Evolutionary conservation across 2,113 vertebrate species (phyloP).

Genomic region (Mastomys natalensis): DNA sequence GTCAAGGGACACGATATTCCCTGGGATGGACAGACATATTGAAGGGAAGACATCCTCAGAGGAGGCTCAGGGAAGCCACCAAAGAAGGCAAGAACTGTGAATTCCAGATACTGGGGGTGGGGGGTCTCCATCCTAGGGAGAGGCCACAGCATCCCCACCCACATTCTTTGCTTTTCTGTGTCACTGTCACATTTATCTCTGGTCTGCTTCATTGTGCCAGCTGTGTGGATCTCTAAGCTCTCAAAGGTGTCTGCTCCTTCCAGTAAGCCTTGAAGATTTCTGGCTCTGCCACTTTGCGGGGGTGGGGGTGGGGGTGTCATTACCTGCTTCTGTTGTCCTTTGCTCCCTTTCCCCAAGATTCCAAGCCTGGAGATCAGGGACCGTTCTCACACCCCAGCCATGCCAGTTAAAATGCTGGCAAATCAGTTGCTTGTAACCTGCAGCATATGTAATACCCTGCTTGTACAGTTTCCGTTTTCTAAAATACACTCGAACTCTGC

Average conservation of each 20-base stretch:
- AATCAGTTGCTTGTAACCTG: neutral
- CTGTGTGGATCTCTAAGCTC: neutral
- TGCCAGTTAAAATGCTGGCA: neutral
- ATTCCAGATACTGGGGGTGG: neutral
- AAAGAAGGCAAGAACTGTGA: neutral
- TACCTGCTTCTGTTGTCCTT: neutral
- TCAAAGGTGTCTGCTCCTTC: neutral
- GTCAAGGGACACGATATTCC: neutral
- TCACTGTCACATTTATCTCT: too few species aligned
- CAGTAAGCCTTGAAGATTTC: neutral
- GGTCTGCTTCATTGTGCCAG: fast-evolving
- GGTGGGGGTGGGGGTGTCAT: too few species aligned
- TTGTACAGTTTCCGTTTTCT: slow-evolving; percentile 24
- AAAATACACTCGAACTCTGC: neutral
- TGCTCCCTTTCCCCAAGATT: neutral
- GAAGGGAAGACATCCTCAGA: neutral
- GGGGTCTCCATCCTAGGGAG: neutral
- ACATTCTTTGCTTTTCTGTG: neutral
- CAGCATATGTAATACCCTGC: neutral
- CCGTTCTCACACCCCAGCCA: neutral
- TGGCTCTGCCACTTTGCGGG: neutral
- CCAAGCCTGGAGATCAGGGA: neutral
- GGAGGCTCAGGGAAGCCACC: neutral
- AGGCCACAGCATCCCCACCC: neutral
- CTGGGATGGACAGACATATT: neutral